Evolutionary conservation across 2,888 invertebrate species (phyloP).

Genomic region (Dynastes hyllus): DNA sequence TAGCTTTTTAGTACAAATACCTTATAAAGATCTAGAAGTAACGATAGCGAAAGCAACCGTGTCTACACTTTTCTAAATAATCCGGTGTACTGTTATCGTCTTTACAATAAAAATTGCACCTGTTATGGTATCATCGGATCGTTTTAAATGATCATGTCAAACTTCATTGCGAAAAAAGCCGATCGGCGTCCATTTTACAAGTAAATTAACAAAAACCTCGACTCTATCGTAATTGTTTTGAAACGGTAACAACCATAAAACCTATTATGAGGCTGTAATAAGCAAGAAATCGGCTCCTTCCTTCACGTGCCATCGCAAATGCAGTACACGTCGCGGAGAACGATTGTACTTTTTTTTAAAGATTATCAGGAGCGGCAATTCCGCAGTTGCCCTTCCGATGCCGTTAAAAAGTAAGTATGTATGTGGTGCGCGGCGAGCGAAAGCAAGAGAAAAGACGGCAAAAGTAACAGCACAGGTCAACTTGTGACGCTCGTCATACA

Average conservation of each 20-base stretch:
- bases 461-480: constrained; percentile 39
- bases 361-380: constrained; percentile 13
- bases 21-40: no score
- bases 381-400: constrained; percentile 26
- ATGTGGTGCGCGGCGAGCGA: constrained; percentile 17
- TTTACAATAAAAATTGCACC: no score
- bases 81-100: no score
- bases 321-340: constrained; percentile 33
- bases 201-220: constrained; percentile 17
- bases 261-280: constrained; percentile 33
- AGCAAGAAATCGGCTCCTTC: constrained; percentile 44
- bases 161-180: neutral
- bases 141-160: constrained; percentile 6
- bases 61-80: no score
- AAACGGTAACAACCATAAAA: constrained; percentile 37
- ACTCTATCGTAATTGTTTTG: constrained; percentile 35
- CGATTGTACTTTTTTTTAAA: constrained; percentile 45
- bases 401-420: constrained; percentile 16
- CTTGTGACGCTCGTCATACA: constrained; percentile 37
- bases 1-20: no score
- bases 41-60: no score
- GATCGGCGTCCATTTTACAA: neutral
- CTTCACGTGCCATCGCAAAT: constrained; percentile 36
- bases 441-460: constrained; percentile 32
- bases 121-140: no score